These are phyloP conservation scores for Dinomys branickii DNA, from an alignment of 2,113 vertebrate species.

Conservation along the genomic window DNA sequence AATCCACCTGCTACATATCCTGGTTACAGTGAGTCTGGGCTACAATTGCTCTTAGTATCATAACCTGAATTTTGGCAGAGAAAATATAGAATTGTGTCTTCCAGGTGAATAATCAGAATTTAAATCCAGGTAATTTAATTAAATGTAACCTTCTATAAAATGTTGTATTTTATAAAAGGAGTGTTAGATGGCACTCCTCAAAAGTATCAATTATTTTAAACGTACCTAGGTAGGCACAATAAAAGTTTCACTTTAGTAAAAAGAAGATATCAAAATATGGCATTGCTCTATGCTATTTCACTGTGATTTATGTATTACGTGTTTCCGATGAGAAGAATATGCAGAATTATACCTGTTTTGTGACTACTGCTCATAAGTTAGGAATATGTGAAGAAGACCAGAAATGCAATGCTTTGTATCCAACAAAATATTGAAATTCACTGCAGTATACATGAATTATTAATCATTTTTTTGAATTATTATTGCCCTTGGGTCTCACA, in stretches of 20 bases:
- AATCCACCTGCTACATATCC: neutral
- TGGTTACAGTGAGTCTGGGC: neutral
- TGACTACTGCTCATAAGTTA: neutral
- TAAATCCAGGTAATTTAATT: neutral
- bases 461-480: slow-evolving; percentile 37
- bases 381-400: neutral
- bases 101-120: neutral
- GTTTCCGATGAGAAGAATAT: neutral
- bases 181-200: neutral
- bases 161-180: neutral
- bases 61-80: neutral
- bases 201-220: neutral
- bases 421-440: neutral
- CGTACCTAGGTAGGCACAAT: neutral
- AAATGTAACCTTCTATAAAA: neutral
- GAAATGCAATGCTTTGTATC: neutral
- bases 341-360: neutral
- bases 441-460: slow-evolving; percentile 32
- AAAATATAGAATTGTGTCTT: neutral
- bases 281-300: neutral
- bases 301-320: neutral
- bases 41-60: neutral
- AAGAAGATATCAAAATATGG: neutral
- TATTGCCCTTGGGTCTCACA: slow-evolving; percentile 24
- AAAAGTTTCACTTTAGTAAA: neutral